Base-by-base conservation (phyloP, 2,888 invertebrate genomes). In the Hydrotaea cyrtoneurina region DNA sequence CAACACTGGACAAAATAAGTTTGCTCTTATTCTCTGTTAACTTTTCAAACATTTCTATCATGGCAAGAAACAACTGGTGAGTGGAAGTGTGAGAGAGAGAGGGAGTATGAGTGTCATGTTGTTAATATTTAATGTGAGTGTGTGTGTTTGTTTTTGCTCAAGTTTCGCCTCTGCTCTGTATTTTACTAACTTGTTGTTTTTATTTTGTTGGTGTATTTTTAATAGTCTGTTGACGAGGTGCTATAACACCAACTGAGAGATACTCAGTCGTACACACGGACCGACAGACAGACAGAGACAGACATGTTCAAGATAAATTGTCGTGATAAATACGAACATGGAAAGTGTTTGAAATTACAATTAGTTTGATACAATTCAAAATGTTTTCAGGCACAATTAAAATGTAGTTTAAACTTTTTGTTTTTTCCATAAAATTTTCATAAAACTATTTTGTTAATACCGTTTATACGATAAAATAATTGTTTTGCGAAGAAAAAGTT, bases 171-270 rank as follows among this genome's bases (percentile, higher is more conserved):
- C n/a, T 72, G 4, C 53, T 69, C 23, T 21, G 39, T 57, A 71
- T 64, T 17, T 59, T 50, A 8, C 23, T 19, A n/a, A n/a, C n/a
- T n/a, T n/a, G 8, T 62, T 26, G 43, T 39, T 17, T 74, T 46
- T 53, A n/a, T 75, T 75, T 72, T 77, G 62, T 82, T 57, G 31
- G 1, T 50, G 1, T 15, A 64, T 26, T 50, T 31, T 81, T 80
- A 83, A 83, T 46, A 82, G 81, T 80, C 73, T 84, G 80, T 78
- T 80, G 87, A 83, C 82, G 87, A 86, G 86, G 84, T 86, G 82
- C 82, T 80, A 87, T 81, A 82, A 80, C 74, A 59, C 23, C 59
- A 23, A 59, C 13, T 15, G 26, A 5, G 23, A 26, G 19, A 5
- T 43, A 43, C 43, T 43, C 43, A 15, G 31, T 7, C 31, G 31